phyloP scores from a whole-genome alignment of 2,888 invertebrate species.

The Drosophila atripex region DNA sequence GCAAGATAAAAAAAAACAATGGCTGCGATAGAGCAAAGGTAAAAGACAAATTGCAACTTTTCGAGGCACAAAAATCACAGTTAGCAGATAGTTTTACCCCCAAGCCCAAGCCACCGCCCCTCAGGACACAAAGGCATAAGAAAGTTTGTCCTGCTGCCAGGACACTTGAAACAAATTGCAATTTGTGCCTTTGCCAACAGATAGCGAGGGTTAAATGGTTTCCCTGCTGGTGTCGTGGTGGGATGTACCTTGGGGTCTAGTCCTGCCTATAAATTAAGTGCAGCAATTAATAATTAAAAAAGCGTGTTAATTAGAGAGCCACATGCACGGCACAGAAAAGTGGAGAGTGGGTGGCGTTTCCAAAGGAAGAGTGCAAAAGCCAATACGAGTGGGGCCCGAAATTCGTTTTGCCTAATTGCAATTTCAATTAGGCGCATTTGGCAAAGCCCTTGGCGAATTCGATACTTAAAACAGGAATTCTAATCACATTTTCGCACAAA shows the following conservation, averaged over 20 bases:
- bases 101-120: neutral
- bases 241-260: conserved; percentile 1
- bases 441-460: conserved; percentile 19
- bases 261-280: conserved; percentile 75
- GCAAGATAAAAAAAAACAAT: conserved; percentile 21
- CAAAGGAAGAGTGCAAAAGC: neutral
- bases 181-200: conserved; percentile 59
- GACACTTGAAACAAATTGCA: conserved; percentile 77
- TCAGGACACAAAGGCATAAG: conserved; percentile 49
- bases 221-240: neutral
- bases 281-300: conserved; percentile 76
- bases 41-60: conserved; percentile 51
- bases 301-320: conserved; percentile 73
- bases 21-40: conserved; percentile 32
- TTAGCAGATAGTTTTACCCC: conserved; percentile 49
- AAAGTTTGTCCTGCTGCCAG: conserved; percentile 67
- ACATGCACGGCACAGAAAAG: conserved; percentile 2
- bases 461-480: neutral
- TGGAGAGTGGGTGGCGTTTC: neutral
- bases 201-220: conserved; percentile 24
- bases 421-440: conserved; percentile 70
- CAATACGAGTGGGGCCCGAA: conserved; percentile 14
- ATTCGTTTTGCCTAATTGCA: conserved; percentile 62
- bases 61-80: conserved; percentile 56
- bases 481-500: no score